Percentiles rank a stretch among this genome's conserved stretches.
Evolutionary conservation across 2,797 vertebrate genomes (phyloP).

Genomic region (Ctenosaura bakeri): DNA sequence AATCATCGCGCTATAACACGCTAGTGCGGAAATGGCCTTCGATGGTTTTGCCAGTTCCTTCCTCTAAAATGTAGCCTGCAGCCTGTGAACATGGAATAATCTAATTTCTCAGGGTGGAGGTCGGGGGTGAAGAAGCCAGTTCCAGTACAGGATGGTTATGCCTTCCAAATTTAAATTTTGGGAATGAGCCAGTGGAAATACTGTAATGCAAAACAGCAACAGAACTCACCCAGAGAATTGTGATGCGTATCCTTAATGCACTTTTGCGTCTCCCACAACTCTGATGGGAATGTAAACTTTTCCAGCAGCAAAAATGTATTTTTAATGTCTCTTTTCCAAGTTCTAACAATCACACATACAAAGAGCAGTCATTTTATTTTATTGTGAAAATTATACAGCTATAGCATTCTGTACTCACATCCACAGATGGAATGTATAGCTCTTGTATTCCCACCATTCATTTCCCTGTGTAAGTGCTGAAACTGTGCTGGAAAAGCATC

Average conservation of each 20-base stretch:
- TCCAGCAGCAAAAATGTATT: background rate
- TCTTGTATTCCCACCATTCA: background rate
- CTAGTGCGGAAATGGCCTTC: too few relatives aligned
- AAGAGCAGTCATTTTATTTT: background rate
- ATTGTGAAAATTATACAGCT: background rate
- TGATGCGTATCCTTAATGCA: background rate
- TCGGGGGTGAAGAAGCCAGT: too few relatives aligned
- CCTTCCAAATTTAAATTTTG: background rate
- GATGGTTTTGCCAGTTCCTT: too few relatives aligned
- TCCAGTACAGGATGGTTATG: background rate
- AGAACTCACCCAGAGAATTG: background rate
- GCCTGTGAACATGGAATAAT: too few relatives aligned
- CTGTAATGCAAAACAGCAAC: background rate
- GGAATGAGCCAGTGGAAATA: background rate
- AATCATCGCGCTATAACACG: too few relatives aligned
- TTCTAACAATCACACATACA: background rate
- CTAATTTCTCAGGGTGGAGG: too few relatives aligned
- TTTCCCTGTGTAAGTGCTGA: background rate
- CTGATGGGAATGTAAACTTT: background rate
- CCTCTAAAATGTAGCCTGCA: too few relatives aligned
- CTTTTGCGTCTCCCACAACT: background rate
- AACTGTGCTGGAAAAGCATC: background rate
- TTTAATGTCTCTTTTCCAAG: background rate
- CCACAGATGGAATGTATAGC: too few relatives aligned
- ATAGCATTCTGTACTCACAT: background rate